phyloP scores from a whole-genome alignment of 2,113 vertebrate genomes.

The Misgurnus mizolepis region DNA sequence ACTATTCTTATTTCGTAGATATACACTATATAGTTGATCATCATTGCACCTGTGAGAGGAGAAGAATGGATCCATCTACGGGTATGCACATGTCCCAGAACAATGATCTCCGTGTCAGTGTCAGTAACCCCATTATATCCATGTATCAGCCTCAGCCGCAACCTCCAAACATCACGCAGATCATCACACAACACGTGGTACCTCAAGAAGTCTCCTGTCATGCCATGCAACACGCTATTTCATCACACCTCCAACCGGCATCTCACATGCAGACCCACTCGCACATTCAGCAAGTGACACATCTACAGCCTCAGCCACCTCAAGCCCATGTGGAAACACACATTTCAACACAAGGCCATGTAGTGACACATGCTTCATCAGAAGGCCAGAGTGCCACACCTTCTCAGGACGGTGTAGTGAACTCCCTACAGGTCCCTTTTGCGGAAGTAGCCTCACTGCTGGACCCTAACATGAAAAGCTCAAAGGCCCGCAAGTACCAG shows the following conservation, averaged over 20 bases:
- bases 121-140: conserved; percentile 55
- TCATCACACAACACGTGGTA: conserved; percentile 51
- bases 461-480: conserved; percentile 82
- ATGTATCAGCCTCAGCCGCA: conserved; percentile 62
- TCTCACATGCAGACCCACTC: conserved; percentile 57
- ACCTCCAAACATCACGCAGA: conserved; percentile 48
- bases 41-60: neutral
- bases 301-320: conserved; percentile 48
- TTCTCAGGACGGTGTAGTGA: conserved; percentile 22
- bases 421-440: conserved; percentile 67
- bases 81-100: conserved; percentile 54
- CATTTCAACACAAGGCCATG: conserved; percentile 27
- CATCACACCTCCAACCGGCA: conserved; percentile 62
- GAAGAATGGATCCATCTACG: conserved; percentile 52
- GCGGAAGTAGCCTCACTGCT: conserved; percentile 78
- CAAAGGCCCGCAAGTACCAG: conserved; percentile 77
- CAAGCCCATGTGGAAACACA: conserved; percentile 31
- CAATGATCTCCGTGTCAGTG: conserved; percentile 50
- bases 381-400: conserved; percentile 29
- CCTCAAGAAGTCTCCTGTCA: conserved; percentile 54
- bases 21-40: neutral
- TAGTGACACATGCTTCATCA: conserved; percentile 45
- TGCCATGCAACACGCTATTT: conserved; percentile 42
- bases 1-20: neutral
- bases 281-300: conserved; percentile 62